phyloP scores from a whole-genome alignment of 2,888 invertebrate species.

The Trissoscelio sp. region DNA sequence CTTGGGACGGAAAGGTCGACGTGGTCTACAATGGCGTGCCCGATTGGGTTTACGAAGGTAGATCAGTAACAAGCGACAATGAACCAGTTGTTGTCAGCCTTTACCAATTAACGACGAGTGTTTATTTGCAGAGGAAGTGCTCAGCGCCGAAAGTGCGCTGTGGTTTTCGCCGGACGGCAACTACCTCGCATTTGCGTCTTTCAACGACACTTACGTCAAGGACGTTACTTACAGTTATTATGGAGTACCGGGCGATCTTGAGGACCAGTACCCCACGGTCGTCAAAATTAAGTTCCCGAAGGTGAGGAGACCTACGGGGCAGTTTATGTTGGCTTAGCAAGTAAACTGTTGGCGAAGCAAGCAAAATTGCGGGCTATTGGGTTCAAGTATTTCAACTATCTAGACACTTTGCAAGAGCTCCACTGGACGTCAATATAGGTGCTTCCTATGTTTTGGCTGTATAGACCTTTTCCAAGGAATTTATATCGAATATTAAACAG shows the following conservation, averaged over 20 bases:
- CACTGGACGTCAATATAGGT: neutral
- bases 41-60: slow-evolving; percentile 97
- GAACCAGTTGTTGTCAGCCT: neutral
- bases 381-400: slow-evolving; percentile 31
- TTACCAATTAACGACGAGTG: slow-evolving; percentile 25
- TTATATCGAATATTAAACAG: too few species aligned
- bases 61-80: slow-evolving; percentile 9
- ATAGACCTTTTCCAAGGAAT: too few species aligned
- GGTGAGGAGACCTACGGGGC: slow-evolving; percentile 82
- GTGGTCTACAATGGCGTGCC: slow-evolving; percentile 92
- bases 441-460: neutral
- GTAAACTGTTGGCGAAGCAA: slow-evolving; percentile 34
- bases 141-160: slow-evolving; percentile 88
- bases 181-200: slow-evolving; percentile 89
- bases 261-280: slow-evolving; percentile 88
- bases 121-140: slow-evolving; percentile 90
- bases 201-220: slow-evolving; percentile 88
- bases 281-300: slow-evolving; percentile 91
- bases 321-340: slow-evolving; percentile 3
- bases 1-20: slow-evolving; percentile 86
- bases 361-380: slow-evolving; percentile 25
- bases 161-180: slow-evolving; percentile 91
- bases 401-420: neutral
- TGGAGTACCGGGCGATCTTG: slow-evolving; percentile 85
- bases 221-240: slow-evolving; percentile 88